Conservation (phyloP, 53 echinoderm and acorn worm genomes). For the Mesocentrotus franciscanus region DNA sequence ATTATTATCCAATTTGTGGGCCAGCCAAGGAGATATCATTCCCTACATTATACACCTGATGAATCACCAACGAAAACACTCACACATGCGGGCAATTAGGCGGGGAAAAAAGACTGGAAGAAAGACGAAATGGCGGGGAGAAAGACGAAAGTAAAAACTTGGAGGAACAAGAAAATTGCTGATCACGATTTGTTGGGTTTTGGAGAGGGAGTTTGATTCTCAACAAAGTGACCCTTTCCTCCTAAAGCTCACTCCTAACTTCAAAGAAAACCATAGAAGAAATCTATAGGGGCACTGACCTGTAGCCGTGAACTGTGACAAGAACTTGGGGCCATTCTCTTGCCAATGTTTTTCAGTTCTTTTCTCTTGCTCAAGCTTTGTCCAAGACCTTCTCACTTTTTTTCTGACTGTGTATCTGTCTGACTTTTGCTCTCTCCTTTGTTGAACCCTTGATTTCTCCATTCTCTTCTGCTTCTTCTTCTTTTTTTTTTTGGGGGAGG, state of each 20-base stretch:
- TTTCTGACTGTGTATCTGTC: not conserved
- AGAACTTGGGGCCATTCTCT: not conserved
- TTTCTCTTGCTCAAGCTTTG: not conserved
- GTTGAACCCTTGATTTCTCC: not conserved
- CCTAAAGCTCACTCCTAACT: not conserved
- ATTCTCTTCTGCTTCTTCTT: not conserved
- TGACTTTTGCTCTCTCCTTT: not conserved
- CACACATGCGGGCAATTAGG: constrained; percentile 35
- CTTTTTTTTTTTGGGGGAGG: not conserved
- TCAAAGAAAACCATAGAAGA: not conserved
- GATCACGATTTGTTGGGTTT: not conserved
- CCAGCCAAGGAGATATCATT: constrained; percentile 24
- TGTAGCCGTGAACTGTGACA: not conserved
- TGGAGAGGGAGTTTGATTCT: not conserved
- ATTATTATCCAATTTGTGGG: constrained; percentile 57
- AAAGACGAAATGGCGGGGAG: not conserved
- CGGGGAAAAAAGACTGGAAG: not conserved
- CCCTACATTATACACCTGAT: not conserved
- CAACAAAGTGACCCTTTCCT: constrained; percentile 26
- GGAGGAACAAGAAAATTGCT: constrained; percentile 10
- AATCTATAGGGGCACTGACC: not conserved
- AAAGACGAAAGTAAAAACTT: not conserved
- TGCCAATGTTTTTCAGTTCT: not conserved
- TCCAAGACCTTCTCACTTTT: not conserved
- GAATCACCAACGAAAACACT: constrained; percentile 21